These are phyloP conservation scores for Caradrina clavipalpis DNA, from an alignment of 2,888 invertebrate species.

Conservation along the genomic window DNA sequence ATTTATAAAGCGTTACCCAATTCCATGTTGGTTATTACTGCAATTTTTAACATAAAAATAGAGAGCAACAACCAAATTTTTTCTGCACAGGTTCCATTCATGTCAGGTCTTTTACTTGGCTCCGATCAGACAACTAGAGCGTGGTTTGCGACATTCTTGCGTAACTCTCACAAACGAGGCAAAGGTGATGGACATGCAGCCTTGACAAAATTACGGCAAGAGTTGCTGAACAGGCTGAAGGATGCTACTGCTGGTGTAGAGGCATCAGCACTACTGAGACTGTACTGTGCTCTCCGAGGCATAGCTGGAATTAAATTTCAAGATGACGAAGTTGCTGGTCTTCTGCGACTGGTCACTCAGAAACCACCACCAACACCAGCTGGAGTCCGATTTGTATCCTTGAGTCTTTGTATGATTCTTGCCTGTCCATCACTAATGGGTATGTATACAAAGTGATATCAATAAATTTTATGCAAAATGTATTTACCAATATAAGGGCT, in stretches of 20 bases:
- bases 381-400: constrained; percentile 97
- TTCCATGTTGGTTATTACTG: too few species aligned
- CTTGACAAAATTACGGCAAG: constrained; percentile 93
- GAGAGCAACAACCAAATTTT: not conserved
- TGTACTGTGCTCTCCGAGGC: constrained; percentile 98
- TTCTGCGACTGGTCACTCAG: constrained; percentile 96
- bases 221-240: constrained; percentile 94
- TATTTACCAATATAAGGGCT: too few species aligned
- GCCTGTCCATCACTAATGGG: constrained; percentile 97
- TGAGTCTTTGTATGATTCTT: constrained; percentile 98
- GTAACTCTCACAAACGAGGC: constrained; percentile 95
- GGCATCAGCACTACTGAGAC: constrained; percentile 96
- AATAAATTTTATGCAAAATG: not conserved
- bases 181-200: constrained; percentile 95
- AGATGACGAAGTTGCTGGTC: constrained; percentile 96
- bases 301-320: constrained; percentile 98
- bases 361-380: constrained; percentile 97
- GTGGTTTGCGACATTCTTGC: constrained; percentile 98
- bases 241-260: constrained; percentile 94
- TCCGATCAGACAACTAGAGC: constrained; percentile 97
- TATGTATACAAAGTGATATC: constrained; percentile 60
- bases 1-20: too few species aligned
- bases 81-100: constrained; percentile 93
- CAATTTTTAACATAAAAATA: constrained; percentile 4
- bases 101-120: constrained; percentile 97